These are phyloP conservation scores for Eretmocerus hayati DNA, from an alignment of 2,888 invertebrate genomes.

Conservation along the genomic window DNA sequence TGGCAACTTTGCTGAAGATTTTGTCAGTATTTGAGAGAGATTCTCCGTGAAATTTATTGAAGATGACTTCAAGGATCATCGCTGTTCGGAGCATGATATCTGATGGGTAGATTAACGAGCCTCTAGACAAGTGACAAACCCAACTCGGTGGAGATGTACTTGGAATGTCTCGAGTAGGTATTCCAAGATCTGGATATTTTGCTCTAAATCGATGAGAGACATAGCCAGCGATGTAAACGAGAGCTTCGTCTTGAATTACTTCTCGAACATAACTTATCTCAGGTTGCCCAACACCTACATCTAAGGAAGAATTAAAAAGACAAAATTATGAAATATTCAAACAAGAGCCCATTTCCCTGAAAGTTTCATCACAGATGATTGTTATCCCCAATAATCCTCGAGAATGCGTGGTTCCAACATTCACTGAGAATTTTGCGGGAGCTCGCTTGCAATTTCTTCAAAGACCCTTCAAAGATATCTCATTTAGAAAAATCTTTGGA, in stretches of 20 bases:
- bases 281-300: neutral
- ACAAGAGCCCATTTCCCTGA: too few species aligned
- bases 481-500: too few species aligned
- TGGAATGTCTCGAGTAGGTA: neutral
- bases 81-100: slow-evolving; percentile 1
- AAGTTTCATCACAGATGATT: too few species aligned
- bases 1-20: slow-evolving; percentile 8
- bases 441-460: too few species aligned
- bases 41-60: slow-evolving; percentile 7
- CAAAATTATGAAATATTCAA: neutral
- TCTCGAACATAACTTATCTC: neutral
- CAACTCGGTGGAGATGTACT: neutral
- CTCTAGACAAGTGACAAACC: slow-evolving; percentile 4
- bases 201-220: neutral
- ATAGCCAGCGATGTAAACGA: neutral
- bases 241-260: neutral
- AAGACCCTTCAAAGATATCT: too few species aligned
- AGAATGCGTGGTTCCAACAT: too few species aligned
- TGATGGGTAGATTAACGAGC: slow-evolving; percentile 4
- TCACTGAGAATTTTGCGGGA: too few species aligned
- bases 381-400: too few species aligned
- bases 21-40: neutral
- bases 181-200: slow-evolving; percentile 3
- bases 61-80: neutral
- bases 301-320: neutral